Conservation (phyloP, 2,797 vertebrate species). For the Coranthus polyacanthus region DNA sequence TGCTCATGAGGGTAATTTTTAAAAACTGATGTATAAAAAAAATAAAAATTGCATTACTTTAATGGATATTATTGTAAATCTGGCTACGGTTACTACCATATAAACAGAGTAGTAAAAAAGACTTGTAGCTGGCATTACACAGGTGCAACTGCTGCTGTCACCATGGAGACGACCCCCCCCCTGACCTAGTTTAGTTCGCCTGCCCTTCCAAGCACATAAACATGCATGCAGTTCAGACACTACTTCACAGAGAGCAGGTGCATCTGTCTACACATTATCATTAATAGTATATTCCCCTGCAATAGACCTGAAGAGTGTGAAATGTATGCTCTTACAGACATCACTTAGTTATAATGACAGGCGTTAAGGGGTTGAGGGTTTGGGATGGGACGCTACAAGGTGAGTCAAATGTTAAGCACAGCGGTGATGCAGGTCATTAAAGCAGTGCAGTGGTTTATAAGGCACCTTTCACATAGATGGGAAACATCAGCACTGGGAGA, state of each 20-base stretch:
- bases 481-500: neutral
- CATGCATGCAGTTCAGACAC: slow-evolving; percentile 34
- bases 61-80: too few species aligned
- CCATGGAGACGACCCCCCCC: slow-evolving; percentile 67
- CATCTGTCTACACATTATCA: slow-evolving; percentile 35
- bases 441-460: neutral
- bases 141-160: slow-evolving; percentile 61
- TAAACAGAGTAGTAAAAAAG: neutral
- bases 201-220: slow-evolving; percentile 48
- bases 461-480: neutral
- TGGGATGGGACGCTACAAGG: slow-evolving; percentile 5
- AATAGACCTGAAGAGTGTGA: slow-evolving; percentile 18
- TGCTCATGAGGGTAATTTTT: too few species aligned
- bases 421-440: neutral
- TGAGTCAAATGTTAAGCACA: slow-evolving; percentile 9
- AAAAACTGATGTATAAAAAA: too few species aligned
- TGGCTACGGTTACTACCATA: too few species aligned
- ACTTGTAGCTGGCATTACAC: slow-evolving; percentile 19
- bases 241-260: slow-evolving; percentile 28
- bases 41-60: too few species aligned
- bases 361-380: neutral
- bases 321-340: slow-evolving; percentile 13
- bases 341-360: slow-evolving; percentile 11
- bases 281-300: slow-evolving; percentile 24
- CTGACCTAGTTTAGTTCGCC: slow-evolving; percentile 67